A percentile compares a stretch with the other conserved stretches of the same genome.
These are phyloP conservation scores for Drosophila sordidula DNA, from an alignment of 2,888 invertebrate genomes.

Conservation along the genomic window DNA sequence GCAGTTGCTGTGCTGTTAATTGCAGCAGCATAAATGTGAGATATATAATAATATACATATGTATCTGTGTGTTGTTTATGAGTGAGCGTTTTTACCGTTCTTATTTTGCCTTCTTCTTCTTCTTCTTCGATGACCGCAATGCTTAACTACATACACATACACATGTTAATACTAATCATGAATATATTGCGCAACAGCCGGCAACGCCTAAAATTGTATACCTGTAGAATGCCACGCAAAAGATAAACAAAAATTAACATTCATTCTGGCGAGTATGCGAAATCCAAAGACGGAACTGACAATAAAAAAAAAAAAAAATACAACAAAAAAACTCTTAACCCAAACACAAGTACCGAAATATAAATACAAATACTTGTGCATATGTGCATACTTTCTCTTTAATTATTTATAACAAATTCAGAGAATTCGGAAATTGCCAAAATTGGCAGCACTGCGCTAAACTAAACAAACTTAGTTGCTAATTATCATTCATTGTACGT, in stretches of 20 bases:
- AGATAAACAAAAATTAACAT: conserved; percentile 69
- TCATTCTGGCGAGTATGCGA: conserved; percentile 58
- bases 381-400: conserved; percentile 19
- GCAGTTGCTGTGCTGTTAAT: background rate
- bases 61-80: background rate
- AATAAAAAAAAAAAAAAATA: background rate
- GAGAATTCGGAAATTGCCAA: conserved; percentile 2
- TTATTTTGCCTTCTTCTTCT: background rate
- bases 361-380: too few relatives aligned
- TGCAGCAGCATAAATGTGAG: background rate
- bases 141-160: background rate
- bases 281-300: conserved; percentile 26
- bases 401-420: conserved; percentile 4
- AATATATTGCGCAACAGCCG: conserved; percentile 35
- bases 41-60: background rate
- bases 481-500: too few relatives aligned
- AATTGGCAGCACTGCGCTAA: background rate
- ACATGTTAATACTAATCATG: background rate
- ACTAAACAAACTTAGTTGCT: background rate
- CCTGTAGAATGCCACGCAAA: conserved; percentile 40
- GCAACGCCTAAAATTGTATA: conserved; percentile 19
- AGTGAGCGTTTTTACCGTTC: conserved; percentile 2
- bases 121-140: background rate
- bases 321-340: background rate
- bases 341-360: background rate